phyloP scores from a whole-genome alignment of 2,797 vertebrate genomes.

The Amblyraja radiata region DNA sequence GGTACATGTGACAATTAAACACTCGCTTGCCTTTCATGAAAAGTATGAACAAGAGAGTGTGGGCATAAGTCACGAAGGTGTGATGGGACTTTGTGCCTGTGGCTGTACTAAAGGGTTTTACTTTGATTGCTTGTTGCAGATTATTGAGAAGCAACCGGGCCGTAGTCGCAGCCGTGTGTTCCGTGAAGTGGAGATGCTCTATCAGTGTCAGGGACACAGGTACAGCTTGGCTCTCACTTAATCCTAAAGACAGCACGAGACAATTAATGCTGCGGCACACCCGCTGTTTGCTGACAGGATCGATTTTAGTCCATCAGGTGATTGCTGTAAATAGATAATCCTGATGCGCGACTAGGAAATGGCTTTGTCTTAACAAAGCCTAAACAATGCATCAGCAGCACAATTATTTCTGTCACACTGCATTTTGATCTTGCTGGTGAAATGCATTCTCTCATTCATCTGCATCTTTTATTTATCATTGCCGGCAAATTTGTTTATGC shows the following conservation, averaged over 20 bases:
- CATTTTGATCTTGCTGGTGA: conserved; percentile 12
- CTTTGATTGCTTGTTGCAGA: conserved; percentile 56
- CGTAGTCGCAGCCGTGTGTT: conserved; percentile 92
- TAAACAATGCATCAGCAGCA: neutral
- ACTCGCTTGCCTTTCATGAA: too few species aligned
- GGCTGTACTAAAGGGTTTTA: neutral
- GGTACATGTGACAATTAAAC: too few species aligned
- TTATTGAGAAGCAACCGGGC: conserved; percentile 90
- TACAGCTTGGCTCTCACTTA: conserved; percentile 46
- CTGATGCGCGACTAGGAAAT: conserved; percentile 4
- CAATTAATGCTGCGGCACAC: neutral
- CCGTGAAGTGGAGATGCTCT: conserved; percentile 96
- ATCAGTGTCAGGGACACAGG: conserved; percentile 98
- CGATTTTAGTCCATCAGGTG: conserved; percentile 23
- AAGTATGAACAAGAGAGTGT: neutral
- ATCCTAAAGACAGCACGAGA: neutral
- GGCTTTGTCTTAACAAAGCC: conserved; percentile 6
- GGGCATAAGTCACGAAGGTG: neutral
- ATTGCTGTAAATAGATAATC: conserved; percentile 36
- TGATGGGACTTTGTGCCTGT: neutral
- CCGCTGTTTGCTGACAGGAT: neutral
- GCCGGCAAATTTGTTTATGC: neutral
- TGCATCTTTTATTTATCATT: neutral
- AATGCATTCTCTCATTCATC: neutral
- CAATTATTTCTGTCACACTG: neutral